Base-by-base conservation (phyloP, 2,113 vertebrate genomes). In the Cebidichthys violaceus region DNA sequence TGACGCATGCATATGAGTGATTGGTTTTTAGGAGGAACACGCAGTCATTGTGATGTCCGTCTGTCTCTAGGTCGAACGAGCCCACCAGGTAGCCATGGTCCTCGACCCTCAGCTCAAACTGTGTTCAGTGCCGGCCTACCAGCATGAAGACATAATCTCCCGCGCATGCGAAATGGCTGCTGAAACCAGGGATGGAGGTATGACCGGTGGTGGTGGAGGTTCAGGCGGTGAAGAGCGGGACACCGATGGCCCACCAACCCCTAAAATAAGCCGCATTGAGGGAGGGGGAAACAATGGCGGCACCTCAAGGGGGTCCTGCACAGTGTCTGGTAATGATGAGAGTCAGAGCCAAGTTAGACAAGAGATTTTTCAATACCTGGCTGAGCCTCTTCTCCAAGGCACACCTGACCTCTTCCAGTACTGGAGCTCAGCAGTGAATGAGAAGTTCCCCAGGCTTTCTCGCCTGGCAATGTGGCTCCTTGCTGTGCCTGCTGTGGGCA, bases 21-120 rank as follows among this genome's bases (percentile, higher is more conserved):
- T 31, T 64, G 14, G 31, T 81, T 76, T 71, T 33, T 27, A 47
- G 4, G n/a, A 76, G 79, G n/a, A 9, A 73, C 43, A 66, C n/a
- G 29, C 2, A 18, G 6, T 69, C 37, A n/a, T 18, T 33, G 2
- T 64, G 18, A 50, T 60, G 35, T 81, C 50, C 17, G 6, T 79
- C 11, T 84, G 31, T 89, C 11, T 76, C 3, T 69, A 94, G 93
- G 97, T 99, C 67, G 98, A 99, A 86, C 95, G 97, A 0, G 96
- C 97, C 0, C 98, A 99, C 89, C 98, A 99, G 89, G 98, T 99
- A 9, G 98, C 98, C 77, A 99, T 99, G 98, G 95, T 99, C 85
- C 94, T 99, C 87, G 98, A 99, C 91, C 98, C 98, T 0, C 98
- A 98, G 93, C 96, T 98, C 86, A 99, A 99, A 89, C 95, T 99